Conservation (phyloP, 2,888 invertebrate species). For the Elmis aenea region DNA sequence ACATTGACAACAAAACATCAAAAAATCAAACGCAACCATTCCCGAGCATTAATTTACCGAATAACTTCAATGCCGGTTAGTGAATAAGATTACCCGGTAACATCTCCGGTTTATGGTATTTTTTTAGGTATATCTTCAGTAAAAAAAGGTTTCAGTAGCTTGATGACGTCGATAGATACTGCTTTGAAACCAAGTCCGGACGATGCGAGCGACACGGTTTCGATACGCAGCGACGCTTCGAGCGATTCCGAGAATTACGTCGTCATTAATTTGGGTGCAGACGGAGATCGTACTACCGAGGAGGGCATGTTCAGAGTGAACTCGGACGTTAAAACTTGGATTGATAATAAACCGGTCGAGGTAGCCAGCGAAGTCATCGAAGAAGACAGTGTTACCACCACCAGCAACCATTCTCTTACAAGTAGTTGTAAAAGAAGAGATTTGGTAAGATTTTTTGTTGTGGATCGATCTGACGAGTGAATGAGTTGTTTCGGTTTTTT, state of each 20-base stretch:
- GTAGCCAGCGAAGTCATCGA: slow-evolving; percentile 80
- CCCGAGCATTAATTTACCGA: slow-evolving; percentile 37
- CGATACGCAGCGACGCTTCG: slow-evolving; percentile 75
- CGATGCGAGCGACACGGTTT: slow-evolving; percentile 69
- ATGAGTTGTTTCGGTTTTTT: too few species aligned
- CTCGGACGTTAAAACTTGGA: slow-evolving; percentile 29
- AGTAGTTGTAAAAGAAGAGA: slow-evolving; percentile 76
- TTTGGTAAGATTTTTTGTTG: slow-evolving; percentile 61
- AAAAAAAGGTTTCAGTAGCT: slow-evolving; percentile 77
- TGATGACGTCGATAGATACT: slow-evolving; percentile 80
- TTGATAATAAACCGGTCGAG: slow-evolving; percentile 50
- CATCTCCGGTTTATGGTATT: neutral
- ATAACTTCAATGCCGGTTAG: slow-evolving; percentile 52
- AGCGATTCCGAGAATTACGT: slow-evolving; percentile 85
- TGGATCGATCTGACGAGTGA: too few species aligned
- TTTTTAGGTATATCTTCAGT: slow-evolving; percentile 63
- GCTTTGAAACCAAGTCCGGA: slow-evolving; percentile 70
- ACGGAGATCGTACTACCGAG: slow-evolving; percentile 50
- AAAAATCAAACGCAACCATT: slow-evolving; percentile 25
- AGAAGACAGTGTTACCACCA: slow-evolving; percentile 65
- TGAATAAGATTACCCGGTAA: slow-evolving; percentile 1
- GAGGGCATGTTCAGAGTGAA: slow-evolving; percentile 62
- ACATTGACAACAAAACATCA: slow-evolving; percentile 7
- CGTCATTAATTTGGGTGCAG: slow-evolving; percentile 59
- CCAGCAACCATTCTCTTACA: slow-evolving; percentile 77